Evolutionary conservation across 1,140 invertebrate species (phyloP), one percentile per base, ranked within the genome.

Genomic region (Conus betulinus): DNA sequence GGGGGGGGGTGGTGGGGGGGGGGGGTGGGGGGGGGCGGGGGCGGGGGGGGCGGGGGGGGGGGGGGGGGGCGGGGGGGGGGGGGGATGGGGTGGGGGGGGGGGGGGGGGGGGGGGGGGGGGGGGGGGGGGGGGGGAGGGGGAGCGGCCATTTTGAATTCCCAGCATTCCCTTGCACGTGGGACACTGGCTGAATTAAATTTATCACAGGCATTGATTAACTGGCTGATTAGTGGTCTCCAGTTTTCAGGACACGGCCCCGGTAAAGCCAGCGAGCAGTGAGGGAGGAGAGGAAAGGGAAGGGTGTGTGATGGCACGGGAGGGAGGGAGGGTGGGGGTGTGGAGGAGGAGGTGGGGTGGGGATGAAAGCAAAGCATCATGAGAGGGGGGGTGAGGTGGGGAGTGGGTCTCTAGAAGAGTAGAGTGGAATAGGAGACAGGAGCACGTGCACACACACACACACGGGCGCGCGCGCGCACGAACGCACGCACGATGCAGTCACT

Each of bases 101-200:
- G 39, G 39, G 3, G 0, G 39, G 39, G 39, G 39, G 39, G 39
- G 39, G 39, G 39, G 39, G 39, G 39, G 39, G 39, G 39, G 39
- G 39, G 39, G 39, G 39, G 39, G 39, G 39, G 39, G 39, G 39
- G 39, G 39, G 39, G 39, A 39, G 0, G 39, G 39, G 39, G 39
- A 20, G 60, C 60, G 60, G 60, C 60, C 60, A 63, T 63, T 63
- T 63, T 23, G 67, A 71, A 6, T 71, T 20, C 67, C 67, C 67
- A 71, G 67, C 67, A 10, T 71, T 71, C 67, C 67, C 67, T 71
- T 71, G 67, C 67, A 71, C 67, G 67, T 71, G 67, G n/a, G n/a
- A 71, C 67, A 71, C 17, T 23, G 67, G 67, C 67, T 71, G 67
- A 71, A 71, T 71, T n/a, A n/a, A 71, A 71, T 71, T 71, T 13